Conservation (phyloP, 2,113 vertebrate genomes). For the Pseudorasbora parva region DNA sequence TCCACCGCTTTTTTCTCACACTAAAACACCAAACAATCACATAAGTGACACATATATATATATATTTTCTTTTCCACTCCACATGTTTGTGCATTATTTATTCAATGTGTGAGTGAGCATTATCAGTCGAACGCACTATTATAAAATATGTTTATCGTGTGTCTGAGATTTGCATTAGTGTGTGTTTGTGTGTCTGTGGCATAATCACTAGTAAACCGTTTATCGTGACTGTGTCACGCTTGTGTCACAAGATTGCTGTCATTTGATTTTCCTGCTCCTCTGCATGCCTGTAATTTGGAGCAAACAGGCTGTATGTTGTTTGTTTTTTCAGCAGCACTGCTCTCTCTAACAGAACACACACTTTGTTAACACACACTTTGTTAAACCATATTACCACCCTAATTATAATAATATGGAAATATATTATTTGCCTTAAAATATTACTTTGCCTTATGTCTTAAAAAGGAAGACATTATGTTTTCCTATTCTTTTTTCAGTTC, state of each 20-base stretch:
- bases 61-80: background rate
- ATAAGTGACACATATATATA: background rate
- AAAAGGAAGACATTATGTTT: background rate
- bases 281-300: constrained; percentile 69
- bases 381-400: too few relatives aligned
- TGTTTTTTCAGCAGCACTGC: background rate
- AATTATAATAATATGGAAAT: background rate
- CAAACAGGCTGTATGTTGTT: background rate
- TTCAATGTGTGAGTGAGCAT: background rate
- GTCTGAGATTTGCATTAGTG: background rate
- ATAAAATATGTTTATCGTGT: background rate
- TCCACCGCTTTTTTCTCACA: constrained; percentile 55
- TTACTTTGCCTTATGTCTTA: background rate
- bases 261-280: constrained; percentile 64
- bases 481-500: background rate
- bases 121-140: background rate
- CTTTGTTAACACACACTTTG: too few relatives aligned
- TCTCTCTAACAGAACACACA: too few relatives aligned
- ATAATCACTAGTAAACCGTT: constrained; percentile 63
- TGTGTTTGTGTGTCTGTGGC: constrained; percentile 29
- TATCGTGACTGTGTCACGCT: constrained; percentile 7
- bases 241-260: constrained; percentile 72
- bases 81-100: background rate
- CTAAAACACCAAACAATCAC: background rate
- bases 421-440: background rate